Conservation (phyloP, 2,113 vertebrate genomes). For the Oreotragus oreotragus region DNA sequence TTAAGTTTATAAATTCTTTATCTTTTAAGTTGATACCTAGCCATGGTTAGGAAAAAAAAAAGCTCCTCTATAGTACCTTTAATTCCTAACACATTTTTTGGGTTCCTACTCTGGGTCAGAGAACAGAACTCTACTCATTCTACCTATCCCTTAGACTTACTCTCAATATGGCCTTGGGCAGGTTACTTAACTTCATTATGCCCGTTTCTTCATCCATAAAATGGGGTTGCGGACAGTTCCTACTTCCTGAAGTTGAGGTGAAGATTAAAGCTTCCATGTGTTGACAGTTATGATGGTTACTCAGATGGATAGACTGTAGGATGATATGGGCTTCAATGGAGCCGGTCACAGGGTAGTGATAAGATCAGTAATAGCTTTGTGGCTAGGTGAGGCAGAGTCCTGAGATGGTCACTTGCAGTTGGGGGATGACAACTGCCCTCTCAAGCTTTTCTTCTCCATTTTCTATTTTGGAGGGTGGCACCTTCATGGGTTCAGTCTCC, state of each 20-base stretch:
- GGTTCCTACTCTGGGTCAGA: background rate
- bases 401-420: background rate
- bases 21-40: background rate
- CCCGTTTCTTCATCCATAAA: background rate
- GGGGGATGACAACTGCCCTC: background rate
- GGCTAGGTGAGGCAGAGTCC: background rate
- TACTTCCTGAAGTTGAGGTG: background rate
- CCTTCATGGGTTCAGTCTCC: background rate
- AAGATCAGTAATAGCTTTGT: background rate
- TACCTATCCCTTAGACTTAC: background rate
- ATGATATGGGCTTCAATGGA: background rate
- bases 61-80: background rate
- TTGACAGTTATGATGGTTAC: background rate
- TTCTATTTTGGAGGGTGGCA: background rate
- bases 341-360: background rate
- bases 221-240: background rate
- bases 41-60: background rate
- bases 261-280: background rate
- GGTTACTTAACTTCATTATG: background rate
- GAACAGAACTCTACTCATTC: background rate
- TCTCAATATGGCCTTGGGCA: background rate
- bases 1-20: background rate
- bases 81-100: background rate
- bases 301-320: background rate
- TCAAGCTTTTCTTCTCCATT: background rate